These are phyloP conservation scores for Tenthredo notha DNA, from an alignment of 2,888 invertebrate species.

Conservation along the genomic window DNA sequence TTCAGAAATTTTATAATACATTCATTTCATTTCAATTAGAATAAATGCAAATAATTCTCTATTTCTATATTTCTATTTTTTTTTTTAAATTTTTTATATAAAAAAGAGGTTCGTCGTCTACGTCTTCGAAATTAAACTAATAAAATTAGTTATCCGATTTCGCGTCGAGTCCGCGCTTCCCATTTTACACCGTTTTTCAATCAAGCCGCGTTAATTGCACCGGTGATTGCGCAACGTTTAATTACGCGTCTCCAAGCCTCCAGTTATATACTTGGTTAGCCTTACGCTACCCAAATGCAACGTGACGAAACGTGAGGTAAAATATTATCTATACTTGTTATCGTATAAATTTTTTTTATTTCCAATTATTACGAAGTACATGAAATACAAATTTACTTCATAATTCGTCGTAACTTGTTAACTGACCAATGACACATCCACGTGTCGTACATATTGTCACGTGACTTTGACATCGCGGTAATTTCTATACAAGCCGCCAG, in stretches of 20 bases:
- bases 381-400: background rate
- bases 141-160: background rate
- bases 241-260: background rate
- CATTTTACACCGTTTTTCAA: slow-evolving; percentile 16
- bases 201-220: slow-evolving; percentile 40
- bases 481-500: slow-evolving; percentile 57
- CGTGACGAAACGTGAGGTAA: background rate
- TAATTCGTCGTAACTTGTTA: background rate
- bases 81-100: background rate
- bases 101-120: background rate
- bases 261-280: background rate
- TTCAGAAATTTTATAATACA: no score
- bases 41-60: background rate
- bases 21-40: no score
- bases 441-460: slow-evolving; percentile 58
- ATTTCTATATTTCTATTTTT: background rate
- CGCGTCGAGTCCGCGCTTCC: background rate
- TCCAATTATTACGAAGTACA: background rate
- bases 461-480: slow-evolving; percentile 65
- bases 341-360: background rate
- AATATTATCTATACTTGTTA: background rate
- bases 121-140: background rate
- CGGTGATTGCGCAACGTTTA: slow-evolving; percentile 55
- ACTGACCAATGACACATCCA: background rate
- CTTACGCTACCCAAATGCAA: background rate